phyloP scores from a whole-genome alignment of 2,113 vertebrate species.

The Eolophus roseicapilla region DNA sequence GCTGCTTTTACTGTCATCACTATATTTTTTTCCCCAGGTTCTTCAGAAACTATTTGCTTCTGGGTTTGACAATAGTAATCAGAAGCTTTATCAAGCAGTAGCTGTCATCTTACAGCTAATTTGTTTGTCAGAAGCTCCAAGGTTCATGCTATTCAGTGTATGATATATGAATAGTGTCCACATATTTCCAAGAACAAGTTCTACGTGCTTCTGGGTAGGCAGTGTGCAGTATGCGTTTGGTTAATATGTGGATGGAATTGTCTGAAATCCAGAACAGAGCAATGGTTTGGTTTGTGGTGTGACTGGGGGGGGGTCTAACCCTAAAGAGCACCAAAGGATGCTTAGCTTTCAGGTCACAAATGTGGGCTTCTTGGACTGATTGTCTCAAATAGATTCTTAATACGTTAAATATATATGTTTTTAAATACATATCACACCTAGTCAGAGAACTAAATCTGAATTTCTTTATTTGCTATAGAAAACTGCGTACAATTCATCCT shows the following conservation, averaged over 20 bases:
- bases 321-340: not conserved
- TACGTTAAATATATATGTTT: not conserved
- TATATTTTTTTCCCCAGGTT: not conserved
- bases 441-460: not conserved
- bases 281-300: not conserved
- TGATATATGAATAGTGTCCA: not conserved
- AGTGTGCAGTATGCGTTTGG: not conserved
- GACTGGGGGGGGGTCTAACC: rapidly evolving
- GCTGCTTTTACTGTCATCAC: not conserved
- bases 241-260: not conserved
- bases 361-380: not conserved
- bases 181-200: not conserved
- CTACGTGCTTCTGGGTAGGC: not conserved
- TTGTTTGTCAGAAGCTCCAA: not conserved
- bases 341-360: not conserved
- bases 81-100: not conserved
- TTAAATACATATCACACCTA: not conserved
- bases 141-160: not conserved
- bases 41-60: constrained; percentile 12
- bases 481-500: not conserved
- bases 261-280: not conserved
- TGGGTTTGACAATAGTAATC: not conserved
- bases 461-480: not conserved
- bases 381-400: not conserved
- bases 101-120: not conserved